Evolutionary conservation across 2,113 vertebrate genomes (phyloP).

Genomic region (Oxyruncus cristatus): DNA sequence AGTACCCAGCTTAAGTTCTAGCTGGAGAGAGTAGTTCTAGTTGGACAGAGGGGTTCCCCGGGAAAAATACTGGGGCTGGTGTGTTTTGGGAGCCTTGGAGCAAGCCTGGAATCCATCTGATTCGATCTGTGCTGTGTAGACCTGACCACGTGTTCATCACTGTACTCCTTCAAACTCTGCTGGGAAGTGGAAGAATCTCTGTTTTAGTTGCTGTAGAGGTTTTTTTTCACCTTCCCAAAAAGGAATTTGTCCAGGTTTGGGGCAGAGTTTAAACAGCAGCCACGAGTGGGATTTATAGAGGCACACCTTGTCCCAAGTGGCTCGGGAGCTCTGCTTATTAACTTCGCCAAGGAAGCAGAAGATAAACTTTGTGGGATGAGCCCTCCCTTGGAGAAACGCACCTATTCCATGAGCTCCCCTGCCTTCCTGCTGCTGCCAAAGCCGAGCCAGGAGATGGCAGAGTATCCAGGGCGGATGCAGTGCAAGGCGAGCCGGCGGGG

Average conservation of each 20-base stretch:
- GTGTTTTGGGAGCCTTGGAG: background rate
- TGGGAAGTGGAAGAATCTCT: background rate
- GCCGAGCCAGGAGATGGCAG: conserved; percentile 64
- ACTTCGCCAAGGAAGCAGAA: background rate
- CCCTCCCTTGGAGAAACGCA: background rate
- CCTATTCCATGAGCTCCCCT: background rate
- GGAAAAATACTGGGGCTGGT: background rate
- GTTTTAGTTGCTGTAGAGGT: background rate
- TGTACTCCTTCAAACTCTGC: background rate
- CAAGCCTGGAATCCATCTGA: background rate
- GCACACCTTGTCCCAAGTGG: background rate
- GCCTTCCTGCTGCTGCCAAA: conserved; percentile 29
- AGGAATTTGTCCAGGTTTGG: background rate
- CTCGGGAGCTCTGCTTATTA: background rate
- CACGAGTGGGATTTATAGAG: background rate
- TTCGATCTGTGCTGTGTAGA: background rate
- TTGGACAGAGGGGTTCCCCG: background rate
- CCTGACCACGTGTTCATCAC: background rate
- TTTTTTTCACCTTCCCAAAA: background rate
- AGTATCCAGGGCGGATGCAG: conserved; percentile 64
- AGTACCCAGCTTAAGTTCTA: background rate
- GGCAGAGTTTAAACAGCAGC: background rate
- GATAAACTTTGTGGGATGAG: background rate
- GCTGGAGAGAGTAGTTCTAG: background rate
- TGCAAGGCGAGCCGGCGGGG: conserved; percentile 66